These are phyloP conservation scores for Lateolabrax maculatus DNA, from an alignment of 2,797 vertebrate genomes.

Conservation along the genomic window DNA sequence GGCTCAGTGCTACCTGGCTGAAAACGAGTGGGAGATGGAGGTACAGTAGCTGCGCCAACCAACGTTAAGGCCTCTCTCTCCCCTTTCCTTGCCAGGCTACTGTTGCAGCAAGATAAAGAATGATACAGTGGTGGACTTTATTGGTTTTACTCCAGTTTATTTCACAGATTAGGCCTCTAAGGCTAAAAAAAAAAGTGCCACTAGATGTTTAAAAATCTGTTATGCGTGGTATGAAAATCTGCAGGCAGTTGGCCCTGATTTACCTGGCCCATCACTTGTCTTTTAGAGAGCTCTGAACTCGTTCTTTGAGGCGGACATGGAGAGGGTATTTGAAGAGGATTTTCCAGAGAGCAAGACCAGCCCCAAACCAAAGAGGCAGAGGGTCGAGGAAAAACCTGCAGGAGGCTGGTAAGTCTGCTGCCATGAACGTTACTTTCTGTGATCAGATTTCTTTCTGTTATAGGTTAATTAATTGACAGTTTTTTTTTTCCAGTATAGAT, in stretches of 20 bases:
- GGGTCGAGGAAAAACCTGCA: conserved; percentile 46
- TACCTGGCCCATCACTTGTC: neutral
- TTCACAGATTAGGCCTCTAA: neutral
- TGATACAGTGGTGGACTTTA: neutral
- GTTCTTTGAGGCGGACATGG: conserved; percentile 89
- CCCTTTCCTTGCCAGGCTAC: neutral
- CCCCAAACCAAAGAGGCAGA: conserved; percentile 69
- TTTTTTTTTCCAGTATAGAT: conserved; percentile 87
- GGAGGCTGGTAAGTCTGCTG: conserved; percentile 58
- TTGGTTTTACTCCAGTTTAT: neutral
- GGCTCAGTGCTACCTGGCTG: conserved; percentile 88
- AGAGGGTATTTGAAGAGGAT: conserved; percentile 81
- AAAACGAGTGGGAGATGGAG: conserved; percentile 92
- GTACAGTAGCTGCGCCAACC: conserved; percentile 66
- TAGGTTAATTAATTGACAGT: neutral
- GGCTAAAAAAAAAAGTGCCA: neutral
- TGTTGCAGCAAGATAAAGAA: neutral
- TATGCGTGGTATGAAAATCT: neutral
- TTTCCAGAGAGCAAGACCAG: conserved; percentile 33
- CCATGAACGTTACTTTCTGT: neutral
- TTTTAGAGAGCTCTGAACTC: conserved; percentile 90
- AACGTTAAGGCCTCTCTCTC: neutral
- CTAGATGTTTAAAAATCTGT: neutral
- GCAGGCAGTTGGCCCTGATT: neutral
- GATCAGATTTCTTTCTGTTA: neutral